These are phyloP conservation scores for Oxygymnocypris stewartii DNA, from an alignment of 2,113 vertebrate genomes.

Conservation along the genomic window DNA sequence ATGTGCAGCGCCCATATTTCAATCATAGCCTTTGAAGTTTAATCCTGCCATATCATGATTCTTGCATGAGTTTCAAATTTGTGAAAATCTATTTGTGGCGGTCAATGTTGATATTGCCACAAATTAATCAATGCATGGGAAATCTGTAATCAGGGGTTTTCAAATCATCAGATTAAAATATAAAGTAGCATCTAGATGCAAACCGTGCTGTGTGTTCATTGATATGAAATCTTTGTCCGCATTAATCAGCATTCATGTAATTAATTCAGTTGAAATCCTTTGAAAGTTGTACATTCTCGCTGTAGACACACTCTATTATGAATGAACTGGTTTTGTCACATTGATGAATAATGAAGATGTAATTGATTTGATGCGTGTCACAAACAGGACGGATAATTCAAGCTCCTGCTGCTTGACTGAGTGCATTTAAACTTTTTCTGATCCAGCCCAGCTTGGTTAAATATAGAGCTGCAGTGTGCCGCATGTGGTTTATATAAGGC, in stretches of 20 bases:
- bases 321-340: not conserved
- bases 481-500: slow-evolving; percentile 41
- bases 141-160: not conserved
- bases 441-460: slow-evolving; percentile 29
- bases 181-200: not conserved
- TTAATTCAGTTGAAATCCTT: not conserved
- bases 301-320: not conserved
- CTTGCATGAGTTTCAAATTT: no score
- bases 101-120: no score
- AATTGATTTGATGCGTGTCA: not conserved
- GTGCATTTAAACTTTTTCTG: not conserved
- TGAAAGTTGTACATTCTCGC: not conserved
- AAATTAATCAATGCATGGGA: no score
- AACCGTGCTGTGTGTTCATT: no score
- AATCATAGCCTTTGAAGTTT: no score
- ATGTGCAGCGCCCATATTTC: no score
- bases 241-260: no score
- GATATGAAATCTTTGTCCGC: no score
- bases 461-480: slow-evolving; percentile 37
- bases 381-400: not conserved
- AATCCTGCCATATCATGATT: no score
- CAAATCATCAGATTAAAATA: not conserved
- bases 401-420: not conserved
- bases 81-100: no score
- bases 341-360: not conserved